phyloP scores from a whole-genome alignment of 1,140 invertebrate species.

The Sminthurides bifidus region DNA sequence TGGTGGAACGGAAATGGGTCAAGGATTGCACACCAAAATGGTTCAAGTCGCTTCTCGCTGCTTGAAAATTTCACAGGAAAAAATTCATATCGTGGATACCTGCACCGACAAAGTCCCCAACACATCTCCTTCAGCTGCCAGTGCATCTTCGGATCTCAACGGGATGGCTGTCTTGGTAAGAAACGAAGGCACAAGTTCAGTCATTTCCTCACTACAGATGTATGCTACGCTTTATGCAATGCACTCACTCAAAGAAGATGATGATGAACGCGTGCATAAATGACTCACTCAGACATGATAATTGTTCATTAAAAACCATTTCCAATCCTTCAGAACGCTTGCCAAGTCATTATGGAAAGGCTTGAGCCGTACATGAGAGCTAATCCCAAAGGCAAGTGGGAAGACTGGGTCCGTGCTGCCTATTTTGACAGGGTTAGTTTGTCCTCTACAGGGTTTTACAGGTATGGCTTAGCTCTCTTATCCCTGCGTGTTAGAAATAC shows the following conservation, averaged over 20 bases:
- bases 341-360: conserved; percentile 59
- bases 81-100: conserved; percentile 80
- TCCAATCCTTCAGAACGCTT: conserved; percentile 54
- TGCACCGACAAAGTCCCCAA: conserved; percentile 90
- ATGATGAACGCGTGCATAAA: conserved; percentile 1
- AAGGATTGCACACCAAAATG: conserved; percentile 91
- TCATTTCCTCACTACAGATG: not conserved
- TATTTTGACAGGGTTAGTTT: conserved; percentile 68
- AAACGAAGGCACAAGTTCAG: conserved; percentile 8
- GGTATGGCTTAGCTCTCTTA: conserved; percentile 31
- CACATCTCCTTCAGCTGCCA: conserved; percentile 82
- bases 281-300: conserved; percentile 1
- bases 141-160: conserved; percentile 81
- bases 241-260: not conserved
- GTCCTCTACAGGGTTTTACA: conserved; percentile 74
- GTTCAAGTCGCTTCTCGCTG: conserved; percentile 69
- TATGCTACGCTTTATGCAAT: no score
- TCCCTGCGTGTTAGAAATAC: not conserved
- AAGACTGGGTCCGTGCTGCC: conserved; percentile 69
- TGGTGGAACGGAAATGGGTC: conserved; percentile 83
- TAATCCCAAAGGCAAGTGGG: conserved; percentile 70
- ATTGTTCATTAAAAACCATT: conserved; percentile 8
- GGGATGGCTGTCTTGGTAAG: conserved; percentile 80
- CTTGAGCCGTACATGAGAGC: conserved; percentile 61
- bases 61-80: conserved; percentile 56